Percentiles rank a stretch among this genome's conserved stretches.
These are phyloP conservation scores for Protomyctophum bolini DNA, from an alignment of 2,113 vertebrate genomes.

Conservation along the genomic window DNA sequence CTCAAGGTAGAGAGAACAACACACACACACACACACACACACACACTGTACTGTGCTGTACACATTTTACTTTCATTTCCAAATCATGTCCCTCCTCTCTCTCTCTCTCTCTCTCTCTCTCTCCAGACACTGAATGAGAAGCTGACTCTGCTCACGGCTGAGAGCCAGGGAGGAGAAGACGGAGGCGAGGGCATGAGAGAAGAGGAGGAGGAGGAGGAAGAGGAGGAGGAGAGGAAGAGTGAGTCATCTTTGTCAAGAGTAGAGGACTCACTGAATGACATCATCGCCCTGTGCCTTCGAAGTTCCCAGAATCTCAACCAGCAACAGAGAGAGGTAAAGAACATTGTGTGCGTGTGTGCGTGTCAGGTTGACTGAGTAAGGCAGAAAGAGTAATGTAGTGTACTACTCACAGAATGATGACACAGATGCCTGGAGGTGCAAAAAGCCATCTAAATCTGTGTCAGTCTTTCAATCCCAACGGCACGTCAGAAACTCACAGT, in stretches of 20 bases:
- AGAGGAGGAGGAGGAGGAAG: conserved; percentile 5
- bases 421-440: no score
- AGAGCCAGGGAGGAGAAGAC: conserved; percentile 25
- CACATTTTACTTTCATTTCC: no score
- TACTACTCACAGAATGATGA: no score
- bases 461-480: no score
- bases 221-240: conserved; percentile 29
- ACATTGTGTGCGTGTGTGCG: conserved; percentile 6
- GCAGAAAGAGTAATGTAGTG: no score
- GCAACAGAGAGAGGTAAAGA: conserved; percentile 89
- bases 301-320: conserved; percentile 88
- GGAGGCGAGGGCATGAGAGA: neutral
- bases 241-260: conserved; percentile 71
- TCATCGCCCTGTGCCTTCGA: conserved; percentile 88
- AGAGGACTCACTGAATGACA: conserved; percentile 82
- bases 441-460: no score
- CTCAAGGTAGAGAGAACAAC: conserved; percentile 80
- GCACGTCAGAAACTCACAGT: no score
- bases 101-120: conserved; percentile 7
- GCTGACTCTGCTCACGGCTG: conserved; percentile 60
- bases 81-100: neutral
- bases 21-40: conserved; percentile 5
- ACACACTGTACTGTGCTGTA: neutral
- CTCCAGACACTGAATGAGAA: conserved; percentile 72
- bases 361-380: neutral